Evolutionary conservation across 2,888 invertebrate species (phyloP).

Genomic region (Cosmorhoe ocellata): DNA sequence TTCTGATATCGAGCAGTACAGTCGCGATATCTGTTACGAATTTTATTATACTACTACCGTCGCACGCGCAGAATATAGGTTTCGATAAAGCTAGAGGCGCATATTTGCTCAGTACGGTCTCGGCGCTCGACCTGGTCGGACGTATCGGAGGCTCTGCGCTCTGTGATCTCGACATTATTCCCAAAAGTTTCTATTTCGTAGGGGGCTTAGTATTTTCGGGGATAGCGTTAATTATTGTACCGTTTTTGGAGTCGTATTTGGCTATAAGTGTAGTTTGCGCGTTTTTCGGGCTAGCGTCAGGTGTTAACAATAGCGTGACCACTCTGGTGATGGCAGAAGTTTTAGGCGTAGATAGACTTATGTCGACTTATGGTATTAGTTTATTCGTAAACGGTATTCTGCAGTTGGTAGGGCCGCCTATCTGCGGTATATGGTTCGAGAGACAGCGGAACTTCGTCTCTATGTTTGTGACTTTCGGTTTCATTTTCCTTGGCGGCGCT

Average conservation of each 20-base stretch:
- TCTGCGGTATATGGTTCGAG: constrained; percentile 89
- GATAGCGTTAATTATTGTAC: constrained; percentile 86
- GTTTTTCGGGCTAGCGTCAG: constrained; percentile 90
- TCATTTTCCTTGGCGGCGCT: constrained; percentile 88
- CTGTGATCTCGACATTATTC: constrained; percentile 89
- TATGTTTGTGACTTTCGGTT: constrained; percentile 88
- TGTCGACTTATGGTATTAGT: constrained; percentile 93
- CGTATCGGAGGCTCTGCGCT: constrained; percentile 92
- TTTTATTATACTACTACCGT: constrained; percentile 91
- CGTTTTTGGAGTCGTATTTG: constrained; percentile 85
- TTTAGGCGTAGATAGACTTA: constrained; percentile 90
- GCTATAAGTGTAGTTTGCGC: constrained; percentile 87
- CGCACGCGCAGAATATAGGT: constrained; percentile 87
- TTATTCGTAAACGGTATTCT: constrained; percentile 92
- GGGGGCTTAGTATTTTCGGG: constrained; percentile 91
- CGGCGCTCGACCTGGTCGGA: constrained; percentile 90
- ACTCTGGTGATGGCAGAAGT: constrained; percentile 94
- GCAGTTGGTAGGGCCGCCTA: constrained; percentile 90
- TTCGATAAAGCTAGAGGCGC: constrained; percentile 88
- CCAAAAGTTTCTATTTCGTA: constrained; percentile 91
- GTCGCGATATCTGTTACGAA: constrained; percentile 94
- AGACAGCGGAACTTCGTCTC: constrained; percentile 84
- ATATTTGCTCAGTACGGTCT: constrained; percentile 89
- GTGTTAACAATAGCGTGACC: constrained; percentile 92
- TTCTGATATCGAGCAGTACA: constrained; percentile 91